Evolutionary conservation across 2,797 vertebrate species (phyloP).

Genomic region (Sebastes goodei): DNA sequence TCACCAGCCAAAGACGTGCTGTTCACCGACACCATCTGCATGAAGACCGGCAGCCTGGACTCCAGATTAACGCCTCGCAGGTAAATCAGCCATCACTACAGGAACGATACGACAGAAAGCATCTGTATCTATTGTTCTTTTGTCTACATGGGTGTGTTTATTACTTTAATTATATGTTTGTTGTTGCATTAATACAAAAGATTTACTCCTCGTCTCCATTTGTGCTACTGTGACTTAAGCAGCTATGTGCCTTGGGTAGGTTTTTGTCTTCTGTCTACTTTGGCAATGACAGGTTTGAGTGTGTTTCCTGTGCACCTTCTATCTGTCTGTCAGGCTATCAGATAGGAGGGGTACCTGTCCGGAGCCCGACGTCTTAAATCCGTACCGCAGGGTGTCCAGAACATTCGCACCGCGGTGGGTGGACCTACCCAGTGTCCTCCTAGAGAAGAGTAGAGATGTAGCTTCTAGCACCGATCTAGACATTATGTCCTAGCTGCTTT

Average conservation of each 20-base stretch:
- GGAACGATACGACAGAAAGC: not conserved
- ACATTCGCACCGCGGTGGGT: slow-evolving; percentile 81
- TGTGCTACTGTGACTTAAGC: not conserved
- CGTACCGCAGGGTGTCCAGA: slow-evolving; percentile 78
- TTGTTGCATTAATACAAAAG: not conserved
- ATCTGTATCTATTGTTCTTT: not conserved
- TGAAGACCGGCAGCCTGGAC: slow-evolving; percentile 98
- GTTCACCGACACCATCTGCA: slow-evolving; percentile 97
- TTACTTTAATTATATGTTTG: not conserved
- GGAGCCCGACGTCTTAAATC: slow-evolving; percentile 65
- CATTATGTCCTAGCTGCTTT: too few species aligned
- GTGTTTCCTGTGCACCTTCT: slow-evolving; percentile 48
- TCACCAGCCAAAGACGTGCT: slow-evolving; percentile 98
- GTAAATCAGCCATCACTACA: slow-evolving; percentile 71
- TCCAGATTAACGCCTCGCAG: slow-evolving; percentile 95
- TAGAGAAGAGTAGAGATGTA: slow-evolving; percentile 42
- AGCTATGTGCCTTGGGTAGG: not conserved
- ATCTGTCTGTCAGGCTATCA: slow-evolving; percentile 75
- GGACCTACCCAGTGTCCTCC: slow-evolving; percentile 58
- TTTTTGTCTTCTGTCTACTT: not conserved
- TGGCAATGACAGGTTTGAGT: slow-evolving; percentile 15
- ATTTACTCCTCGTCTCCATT: not conserved
- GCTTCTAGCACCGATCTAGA: not conserved
- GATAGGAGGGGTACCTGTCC: slow-evolving; percentile 81
- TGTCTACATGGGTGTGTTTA: not conserved